Evolutionary conservation across 1,140 invertebrate species (phyloP).

Genomic region (Zaprionus vittiger): DNA sequence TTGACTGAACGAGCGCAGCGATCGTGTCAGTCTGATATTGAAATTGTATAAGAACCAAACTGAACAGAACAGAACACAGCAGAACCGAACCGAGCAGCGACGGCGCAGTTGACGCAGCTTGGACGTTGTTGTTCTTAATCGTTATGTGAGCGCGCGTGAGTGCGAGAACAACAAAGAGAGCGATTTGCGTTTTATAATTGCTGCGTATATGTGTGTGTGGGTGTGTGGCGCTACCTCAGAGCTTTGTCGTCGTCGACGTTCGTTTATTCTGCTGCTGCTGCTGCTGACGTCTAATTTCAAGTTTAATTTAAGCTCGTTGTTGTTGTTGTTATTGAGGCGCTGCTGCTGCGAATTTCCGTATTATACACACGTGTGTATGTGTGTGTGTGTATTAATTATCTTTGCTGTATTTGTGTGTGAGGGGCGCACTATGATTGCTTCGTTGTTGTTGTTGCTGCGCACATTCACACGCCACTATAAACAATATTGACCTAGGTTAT

Average conservation of each 20-base stretch:
- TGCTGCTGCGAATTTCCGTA: constrained; percentile 42
- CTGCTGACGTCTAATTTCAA: constrained; percentile 43
- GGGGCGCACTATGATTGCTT: constrained; percentile 50
- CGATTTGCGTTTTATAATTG: constrained; percentile 36
- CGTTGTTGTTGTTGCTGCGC: constrained; percentile 52
- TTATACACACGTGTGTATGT: constrained; percentile 22
- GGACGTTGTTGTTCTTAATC: constrained; percentile 31
- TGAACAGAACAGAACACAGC: background rate
- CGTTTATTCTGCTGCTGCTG: constrained; percentile 10
- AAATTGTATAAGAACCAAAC: constrained; percentile 39
- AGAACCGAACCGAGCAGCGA: background rate
- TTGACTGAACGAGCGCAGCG: constrained; percentile 33
- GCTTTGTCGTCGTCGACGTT: background rate
- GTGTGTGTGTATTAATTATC: constrained; percentile 59
- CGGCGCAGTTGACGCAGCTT: constrained; percentile 36
- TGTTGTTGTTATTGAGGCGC: constrained; percentile 17
- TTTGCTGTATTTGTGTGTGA: constrained; percentile 28
- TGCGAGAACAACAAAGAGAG: constrained; percentile 5
- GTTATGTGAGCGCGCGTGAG: constrained; percentile 3
- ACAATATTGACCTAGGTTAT: constrained; percentile 84
- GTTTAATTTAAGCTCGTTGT: constrained; percentile 40
- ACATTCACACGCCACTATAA: constrained; percentile 82
- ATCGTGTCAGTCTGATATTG: constrained; percentile 43
- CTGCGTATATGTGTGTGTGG: constrained; percentile 5
- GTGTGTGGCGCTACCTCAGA: constrained; percentile 4